Conservation (phyloP, 2,113 vertebrate genomes). For the Podarcis muralis region DNA sequence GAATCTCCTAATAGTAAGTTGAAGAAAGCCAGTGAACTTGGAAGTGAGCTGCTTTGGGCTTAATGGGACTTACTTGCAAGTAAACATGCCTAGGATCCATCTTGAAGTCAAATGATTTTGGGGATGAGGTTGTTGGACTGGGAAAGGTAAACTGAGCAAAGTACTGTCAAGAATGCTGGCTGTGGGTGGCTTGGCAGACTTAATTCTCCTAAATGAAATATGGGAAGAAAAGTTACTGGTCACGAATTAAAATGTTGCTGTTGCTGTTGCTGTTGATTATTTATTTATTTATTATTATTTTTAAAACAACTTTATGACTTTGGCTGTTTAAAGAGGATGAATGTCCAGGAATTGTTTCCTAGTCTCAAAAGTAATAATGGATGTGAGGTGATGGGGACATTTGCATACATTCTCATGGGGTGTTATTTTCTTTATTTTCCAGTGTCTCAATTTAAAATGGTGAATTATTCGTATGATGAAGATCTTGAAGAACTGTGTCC, state of each 20-base stretch:
- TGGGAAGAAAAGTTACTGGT: not conserved
- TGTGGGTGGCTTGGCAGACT: not conserved
- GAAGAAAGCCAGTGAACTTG: not conserved
- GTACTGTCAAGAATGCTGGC: not conserved
- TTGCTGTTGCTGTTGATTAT: not conserved
- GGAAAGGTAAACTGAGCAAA: not conserved
- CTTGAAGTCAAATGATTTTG: not conserved
- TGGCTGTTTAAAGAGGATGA: not conserved
- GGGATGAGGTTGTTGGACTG: not conserved
- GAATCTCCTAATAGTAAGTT: too few species aligned
- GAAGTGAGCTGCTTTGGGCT: not conserved
- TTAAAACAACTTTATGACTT: not conserved
- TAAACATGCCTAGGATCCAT: not conserved
- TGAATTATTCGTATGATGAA: slow-evolving; percentile 99
- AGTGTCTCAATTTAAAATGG: slow-evolving; percentile 98
- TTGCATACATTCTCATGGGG: slow-evolving; percentile 36
- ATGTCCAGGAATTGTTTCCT: not conserved
- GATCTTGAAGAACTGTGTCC: slow-evolving; percentile 98
- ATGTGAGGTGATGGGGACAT: not conserved
- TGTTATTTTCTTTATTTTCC: slow-evolving; percentile 54
- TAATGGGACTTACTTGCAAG: not conserved
- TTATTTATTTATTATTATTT: not conserved
- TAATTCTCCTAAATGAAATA: slow-evolving; percentile 1
- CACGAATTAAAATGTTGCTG: not conserved
- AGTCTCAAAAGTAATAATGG: not conserved